These are phyloP conservation scores for Furcula furcula DNA, from an alignment of 2,888 invertebrate genomes.

Conservation along the genomic window DNA sequence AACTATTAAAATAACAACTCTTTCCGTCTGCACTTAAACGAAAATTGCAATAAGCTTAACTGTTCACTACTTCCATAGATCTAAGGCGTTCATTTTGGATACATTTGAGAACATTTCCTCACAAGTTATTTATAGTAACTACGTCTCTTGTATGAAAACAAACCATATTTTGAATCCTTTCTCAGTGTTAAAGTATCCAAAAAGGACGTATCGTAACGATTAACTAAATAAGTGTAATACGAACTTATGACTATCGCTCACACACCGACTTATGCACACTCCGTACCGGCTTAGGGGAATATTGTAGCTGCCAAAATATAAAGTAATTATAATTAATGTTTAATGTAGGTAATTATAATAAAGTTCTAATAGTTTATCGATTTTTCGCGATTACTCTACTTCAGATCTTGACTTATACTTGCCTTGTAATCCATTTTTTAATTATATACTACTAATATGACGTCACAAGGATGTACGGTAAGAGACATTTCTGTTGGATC, in stretches of 20 bases:
- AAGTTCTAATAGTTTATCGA: constrained; percentile 8
- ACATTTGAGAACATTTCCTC: constrained; percentile 8
- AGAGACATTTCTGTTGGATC: no score
- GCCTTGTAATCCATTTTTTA: constrained; percentile 32
- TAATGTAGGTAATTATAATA: constrained; percentile 12
- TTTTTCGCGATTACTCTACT: constrained; percentile 13
- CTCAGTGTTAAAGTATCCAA: constrained; percentile 22
- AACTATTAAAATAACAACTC: constrained; percentile 17
- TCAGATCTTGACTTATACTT: constrained; percentile 28
- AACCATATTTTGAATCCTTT: background rate
- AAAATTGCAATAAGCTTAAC: constrained; percentile 31
- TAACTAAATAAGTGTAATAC: constrained; percentile 44
- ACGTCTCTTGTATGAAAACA: no score
- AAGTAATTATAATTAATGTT: constrained; percentile 19
- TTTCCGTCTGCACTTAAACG: constrained; percentile 27
- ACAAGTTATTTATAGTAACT: no score
- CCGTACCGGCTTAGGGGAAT: constrained; percentile 34
- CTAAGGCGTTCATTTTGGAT: constrained; percentile 33
- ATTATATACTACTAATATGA: no score
- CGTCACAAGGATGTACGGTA: no score
- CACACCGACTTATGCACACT: constrained; percentile 42
- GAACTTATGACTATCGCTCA: constrained; percentile 44
- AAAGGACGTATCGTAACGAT: constrained; percentile 24
- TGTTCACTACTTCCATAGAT: constrained; percentile 32
- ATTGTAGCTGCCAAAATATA: constrained; percentile 31